phyloP scores from a whole-genome alignment of 2,797 vertebrate species.

The Enteromius argenteus region DNA sequence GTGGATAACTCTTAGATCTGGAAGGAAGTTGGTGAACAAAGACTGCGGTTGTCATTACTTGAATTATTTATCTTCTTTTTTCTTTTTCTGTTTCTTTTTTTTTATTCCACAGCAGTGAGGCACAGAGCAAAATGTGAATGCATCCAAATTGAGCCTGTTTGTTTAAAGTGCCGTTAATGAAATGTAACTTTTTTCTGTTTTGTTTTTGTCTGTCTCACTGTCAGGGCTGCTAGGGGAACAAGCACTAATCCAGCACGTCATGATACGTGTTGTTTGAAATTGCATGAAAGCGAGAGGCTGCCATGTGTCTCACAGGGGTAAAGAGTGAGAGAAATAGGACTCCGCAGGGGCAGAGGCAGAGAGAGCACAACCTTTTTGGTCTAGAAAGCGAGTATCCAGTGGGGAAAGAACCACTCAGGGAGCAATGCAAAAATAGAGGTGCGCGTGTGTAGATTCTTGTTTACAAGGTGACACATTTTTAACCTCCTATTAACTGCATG shows the following conservation, averaged over 20 bases:
- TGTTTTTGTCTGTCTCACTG: conserved; percentile 50
- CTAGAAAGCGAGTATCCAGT: conserved; percentile 62
- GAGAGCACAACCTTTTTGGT: conserved; percentile 62
- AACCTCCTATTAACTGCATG: conserved; percentile 75
- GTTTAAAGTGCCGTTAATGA: conserved; percentile 71
- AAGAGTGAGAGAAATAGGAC: conserved; percentile 57
- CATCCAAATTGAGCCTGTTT: conserved; percentile 67
- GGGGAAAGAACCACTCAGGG: conserved; percentile 50
- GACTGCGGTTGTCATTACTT: conserved; percentile 33
- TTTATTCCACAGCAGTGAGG: background rate
- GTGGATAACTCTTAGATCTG: conserved; percentile 53
- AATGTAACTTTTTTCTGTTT: conserved; percentile 65
- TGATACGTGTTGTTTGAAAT: conserved; percentile 73
- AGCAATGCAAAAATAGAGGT: conserved; percentile 60
- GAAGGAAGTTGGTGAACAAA: conserved; percentile 42
- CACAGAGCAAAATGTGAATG: conserved; percentile 43
- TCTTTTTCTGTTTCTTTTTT: conserved; percentile 32
- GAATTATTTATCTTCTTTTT: conserved; percentile 45
- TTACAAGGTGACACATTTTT: conserved; percentile 77
- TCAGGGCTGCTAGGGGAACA: conserved; percentile 66
- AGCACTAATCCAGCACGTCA: conserved; percentile 64
- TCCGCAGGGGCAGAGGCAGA: conserved; percentile 66
- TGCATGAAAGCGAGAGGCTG: conserved; percentile 72
- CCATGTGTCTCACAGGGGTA: conserved; percentile 71
- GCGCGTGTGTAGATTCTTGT: conserved; percentile 68